Percentiles rank a stretch among this genome's conserved stretches.
phyloP scores from a whole-genome alignment of 2,888 invertebrate genomes.

The Hyposoter didymator region DNA sequence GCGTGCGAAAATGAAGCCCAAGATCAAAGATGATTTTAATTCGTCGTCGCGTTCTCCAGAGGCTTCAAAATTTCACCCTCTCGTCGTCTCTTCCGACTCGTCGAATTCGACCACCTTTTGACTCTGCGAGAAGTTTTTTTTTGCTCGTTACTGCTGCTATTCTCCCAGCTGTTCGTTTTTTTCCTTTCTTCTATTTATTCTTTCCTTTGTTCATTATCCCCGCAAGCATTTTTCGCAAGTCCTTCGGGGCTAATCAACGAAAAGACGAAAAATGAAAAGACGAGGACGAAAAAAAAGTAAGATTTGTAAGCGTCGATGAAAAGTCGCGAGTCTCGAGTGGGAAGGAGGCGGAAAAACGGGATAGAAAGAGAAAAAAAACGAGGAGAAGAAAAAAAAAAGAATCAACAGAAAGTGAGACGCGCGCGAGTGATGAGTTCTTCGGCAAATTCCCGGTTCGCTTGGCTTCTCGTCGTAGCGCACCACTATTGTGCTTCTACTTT shows the following conservation, averaged over 20 bases:
- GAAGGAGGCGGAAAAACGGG: neutral
- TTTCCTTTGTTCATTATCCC: slow-evolving; percentile 20
- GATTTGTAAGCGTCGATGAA: slow-evolving; percentile 11
- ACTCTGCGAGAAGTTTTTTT: slow-evolving; percentile 2
- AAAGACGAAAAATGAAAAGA: slow-evolving; percentile 1
- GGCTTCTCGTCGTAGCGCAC: slow-evolving; percentile 9
- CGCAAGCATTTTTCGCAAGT: slow-evolving; percentile 14
- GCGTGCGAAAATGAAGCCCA: neutral
- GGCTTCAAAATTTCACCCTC: neutral
- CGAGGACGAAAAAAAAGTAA: slow-evolving; percentile 12
- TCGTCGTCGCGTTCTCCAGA: neutral
- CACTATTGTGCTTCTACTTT: slow-evolving; percentile 2
- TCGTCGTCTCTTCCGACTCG: neutral
- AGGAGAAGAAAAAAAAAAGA: neutral
- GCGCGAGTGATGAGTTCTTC: slow-evolving; percentile 27
- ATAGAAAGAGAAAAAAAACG: neutral
- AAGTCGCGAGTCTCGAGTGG: slow-evolving; percentile 25
- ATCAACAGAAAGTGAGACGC: neutral
- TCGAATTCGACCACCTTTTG: slow-evolving; percentile 11
- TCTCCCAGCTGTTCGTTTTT: slow-evolving; percentile 3
- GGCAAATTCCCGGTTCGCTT: slow-evolving; percentile 51
- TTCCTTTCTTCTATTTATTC: neutral
- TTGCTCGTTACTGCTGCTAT: slow-evolving; percentile 26
- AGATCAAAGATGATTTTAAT: slow-evolving; percentile 12
- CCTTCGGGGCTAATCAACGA: slow-evolving; percentile 20